Percentiles rank a stretch among this genome's conserved stretches.
Evolutionary conservation across 2,113 vertebrate species (phyloP).

Genomic region (Empidonax alnorum): DNA sequence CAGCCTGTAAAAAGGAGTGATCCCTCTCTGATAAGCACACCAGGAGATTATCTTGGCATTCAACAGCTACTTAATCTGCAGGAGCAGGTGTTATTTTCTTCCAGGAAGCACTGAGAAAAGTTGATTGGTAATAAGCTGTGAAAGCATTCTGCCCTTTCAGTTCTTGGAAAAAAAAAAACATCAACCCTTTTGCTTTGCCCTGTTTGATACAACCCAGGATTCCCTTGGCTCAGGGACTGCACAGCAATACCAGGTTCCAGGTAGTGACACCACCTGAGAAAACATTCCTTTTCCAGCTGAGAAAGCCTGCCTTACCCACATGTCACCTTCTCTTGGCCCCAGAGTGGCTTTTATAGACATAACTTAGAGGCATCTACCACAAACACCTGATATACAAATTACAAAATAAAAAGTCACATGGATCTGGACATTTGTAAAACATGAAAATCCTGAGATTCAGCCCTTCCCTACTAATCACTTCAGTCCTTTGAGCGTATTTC

Average conservation of each 20-base stretch:
- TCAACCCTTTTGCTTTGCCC: neutral
- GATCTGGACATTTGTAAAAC: neutral
- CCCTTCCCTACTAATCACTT: neutral
- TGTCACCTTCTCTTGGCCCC: neutral
- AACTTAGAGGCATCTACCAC: neutral
- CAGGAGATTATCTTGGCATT: neutral
- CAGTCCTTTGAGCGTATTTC: neutral
- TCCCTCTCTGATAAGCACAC: neutral
- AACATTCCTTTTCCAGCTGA: neutral
- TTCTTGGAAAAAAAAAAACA: neutral
- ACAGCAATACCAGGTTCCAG: neutral
- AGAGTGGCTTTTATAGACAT: neutral
- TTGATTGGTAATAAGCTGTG: neutral
- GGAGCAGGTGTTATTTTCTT: neutral
- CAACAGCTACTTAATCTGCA: neutral
- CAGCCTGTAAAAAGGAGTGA: neutral
- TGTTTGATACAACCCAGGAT: neutral
- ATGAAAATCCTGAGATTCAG: neutral
- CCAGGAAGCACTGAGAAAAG: neutral
- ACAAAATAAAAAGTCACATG: neutral
- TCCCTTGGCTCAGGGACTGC: neutral
- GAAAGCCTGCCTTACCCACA: neutral
- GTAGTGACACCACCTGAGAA: neutral
- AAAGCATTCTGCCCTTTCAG: neutral
- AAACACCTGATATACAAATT: neutral